Base-by-base conservation (phyloP, 2,888 invertebrate species). In the Lochmaea capreae region DNA sequence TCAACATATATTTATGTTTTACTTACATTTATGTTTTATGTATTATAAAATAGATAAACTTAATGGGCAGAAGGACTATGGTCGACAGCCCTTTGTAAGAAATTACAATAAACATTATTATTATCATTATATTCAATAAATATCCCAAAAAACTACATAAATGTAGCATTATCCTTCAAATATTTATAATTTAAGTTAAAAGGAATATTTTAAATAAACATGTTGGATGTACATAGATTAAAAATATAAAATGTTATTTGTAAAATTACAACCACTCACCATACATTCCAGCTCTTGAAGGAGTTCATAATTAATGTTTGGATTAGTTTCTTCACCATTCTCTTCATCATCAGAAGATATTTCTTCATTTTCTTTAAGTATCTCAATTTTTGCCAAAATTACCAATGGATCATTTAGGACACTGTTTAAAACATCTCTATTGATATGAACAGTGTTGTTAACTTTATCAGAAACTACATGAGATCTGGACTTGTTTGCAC, bases 261-360 rank as follows among this genome's bases (percentile, higher is more conserved):
- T 12, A 67, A 58, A 39, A 22, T 58, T 58, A 43, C 10, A 39
- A 9, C 33, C 33, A 71, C 75, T 43, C 62, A 75, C 75, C 66
- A 67, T 43, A 76, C 86, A 86, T 78, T 86, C 86, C 5, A 86
- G 61, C 58, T 76, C 76, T 52, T 63, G 61, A 26, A 80, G 61
- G 57, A 81, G 61, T 2, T 78, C 77, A 46, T 71, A 67, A 71
- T 80, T 72, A 6, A 78, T 26, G 26, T 67, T 57, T 18, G 67
- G 42, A 42, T 65, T 67, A n/a, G 46, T 18, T 14, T 72, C 65
- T 8, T 71, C 66, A 4, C 71, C 70, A 61, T 77, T 62, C n/a
- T 74, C 59, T 11, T 72, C 33, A 33, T 54, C 63, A 26, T 77
- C 70, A 14, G 14, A 46, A 46, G 46, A 46, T 46, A 70, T 39